Evolutionary conservation across 2,888 invertebrate species (phyloP).

Genomic region (Archips crataeganus): DNA sequence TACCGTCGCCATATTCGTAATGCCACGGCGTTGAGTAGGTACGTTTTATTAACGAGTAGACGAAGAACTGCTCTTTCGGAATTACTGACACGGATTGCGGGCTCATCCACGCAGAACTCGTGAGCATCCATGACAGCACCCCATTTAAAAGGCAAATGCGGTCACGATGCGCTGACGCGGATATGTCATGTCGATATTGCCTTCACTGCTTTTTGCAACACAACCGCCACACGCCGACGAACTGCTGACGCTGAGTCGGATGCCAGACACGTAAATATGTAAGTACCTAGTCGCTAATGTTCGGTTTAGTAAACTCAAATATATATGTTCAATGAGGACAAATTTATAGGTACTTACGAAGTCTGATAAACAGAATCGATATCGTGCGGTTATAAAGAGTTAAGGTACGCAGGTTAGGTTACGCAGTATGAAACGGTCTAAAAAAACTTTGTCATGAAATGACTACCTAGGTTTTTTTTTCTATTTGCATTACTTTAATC

Average conservation of each 20-base stretch:
- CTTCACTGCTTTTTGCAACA: slow-evolving; percentile 27
- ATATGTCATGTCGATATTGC: slow-evolving; percentile 38
- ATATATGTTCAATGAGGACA: slow-evolving; percentile 15
- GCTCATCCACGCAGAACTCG: slow-evolving; percentile 75
- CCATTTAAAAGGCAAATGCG: slow-evolving; percentile 79
- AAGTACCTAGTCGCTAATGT: not conserved
- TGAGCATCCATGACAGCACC: slow-evolving; percentile 71
- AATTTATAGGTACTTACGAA: not conserved
- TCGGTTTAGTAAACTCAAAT: not conserved
- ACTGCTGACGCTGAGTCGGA: not conserved
- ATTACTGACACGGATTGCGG: slow-evolving; percentile 73
- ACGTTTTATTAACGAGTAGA: slow-evolving; percentile 35
- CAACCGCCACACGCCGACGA: slow-evolving; percentile 1
- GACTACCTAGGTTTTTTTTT: no score
- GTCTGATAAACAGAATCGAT: slow-evolving; percentile 25
- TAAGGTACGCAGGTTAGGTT: slow-evolving; percentile 29
- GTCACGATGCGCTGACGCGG: slow-evolving; percentile 69
- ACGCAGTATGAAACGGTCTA: slow-evolving; percentile 15
- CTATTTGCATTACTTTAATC: no score
- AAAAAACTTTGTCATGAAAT: slow-evolving; percentile 29
- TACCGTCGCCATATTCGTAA: slow-evolving; percentile 30
- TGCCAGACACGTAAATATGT: not conserved
- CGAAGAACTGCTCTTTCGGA: slow-evolving; percentile 49
- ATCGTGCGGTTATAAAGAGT: slow-evolving; percentile 18
- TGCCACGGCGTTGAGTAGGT: slow-evolving; percentile 20